Evolutionary conservation across 2,888 invertebrate species (phyloP).

Genomic region (Agrenia bidenticulata): DNA sequence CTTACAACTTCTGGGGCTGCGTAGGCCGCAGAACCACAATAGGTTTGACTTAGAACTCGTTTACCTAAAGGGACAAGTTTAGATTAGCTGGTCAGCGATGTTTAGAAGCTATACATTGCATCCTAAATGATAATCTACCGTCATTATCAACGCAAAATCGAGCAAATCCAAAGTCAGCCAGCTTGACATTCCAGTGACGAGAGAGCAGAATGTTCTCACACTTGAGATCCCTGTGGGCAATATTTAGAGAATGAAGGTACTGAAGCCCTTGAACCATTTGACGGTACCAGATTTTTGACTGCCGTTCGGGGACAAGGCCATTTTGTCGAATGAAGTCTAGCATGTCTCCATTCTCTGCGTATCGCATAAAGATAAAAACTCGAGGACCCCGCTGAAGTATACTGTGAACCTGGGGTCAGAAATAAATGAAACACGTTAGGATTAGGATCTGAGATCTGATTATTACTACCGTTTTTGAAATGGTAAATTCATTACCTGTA

Average conservation of each 20-base stretch:
- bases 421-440: constrained; percentile 58
- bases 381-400: constrained; percentile 78
- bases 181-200: constrained; percentile 81
- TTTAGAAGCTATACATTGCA: too few species aligned
- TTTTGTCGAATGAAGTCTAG: constrained; percentile 71
- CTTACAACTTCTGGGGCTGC: constrained; percentile 93
- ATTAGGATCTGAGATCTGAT: background rate
- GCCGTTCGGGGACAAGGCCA: constrained; percentile 75
- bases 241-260: constrained; percentile 79
- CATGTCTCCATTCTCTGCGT: constrained; percentile 86
- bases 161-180: constrained; percentile 93
- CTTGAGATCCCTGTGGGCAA: constrained; percentile 89
- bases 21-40: constrained; percentile 95
- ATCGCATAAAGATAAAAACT: constrained; percentile 88
- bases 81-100: background rate
- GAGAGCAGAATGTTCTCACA: constrained; percentile 87
- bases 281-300: constrained; percentile 79
- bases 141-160: constrained; percentile 60
- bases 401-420: constrained; percentile 67
- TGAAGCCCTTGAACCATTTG: constrained; percentile 81
- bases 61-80: constrained; percentile 59
- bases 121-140: too few species aligned
- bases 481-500: constrained; percentile 57
- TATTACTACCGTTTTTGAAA: background rate
- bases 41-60: constrained; percentile 80